Conservation (phyloP, 2,888 invertebrate genomes). For the Rapana venosa region DNA sequence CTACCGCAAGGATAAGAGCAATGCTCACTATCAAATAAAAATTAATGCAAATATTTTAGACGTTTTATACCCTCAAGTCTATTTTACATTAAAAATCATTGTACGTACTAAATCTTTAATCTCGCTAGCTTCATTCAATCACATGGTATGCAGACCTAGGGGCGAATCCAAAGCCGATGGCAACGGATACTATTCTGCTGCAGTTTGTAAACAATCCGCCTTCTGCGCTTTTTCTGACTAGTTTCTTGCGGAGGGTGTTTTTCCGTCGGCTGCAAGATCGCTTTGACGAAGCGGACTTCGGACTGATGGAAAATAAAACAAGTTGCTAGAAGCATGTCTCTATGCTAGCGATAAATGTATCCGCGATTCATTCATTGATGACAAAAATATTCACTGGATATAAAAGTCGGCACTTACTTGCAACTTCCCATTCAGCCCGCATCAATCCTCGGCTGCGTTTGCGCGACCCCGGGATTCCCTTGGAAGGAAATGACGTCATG, state of each 20-base stretch:
- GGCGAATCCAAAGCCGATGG: slow-evolving; percentile 44
- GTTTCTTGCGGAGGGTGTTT: neutral
- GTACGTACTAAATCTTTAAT: slow-evolving; percentile 26
- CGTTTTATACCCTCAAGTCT: neutral
- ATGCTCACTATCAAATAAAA: neutral
- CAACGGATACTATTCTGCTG: slow-evolving; percentile 44
- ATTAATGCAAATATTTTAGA: neutral
- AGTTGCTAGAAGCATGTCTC: neutral
- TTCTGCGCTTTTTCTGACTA: neutral
- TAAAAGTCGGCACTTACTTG: slow-evolving; percentile 48
- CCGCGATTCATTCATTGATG: slow-evolving; percentile 35
- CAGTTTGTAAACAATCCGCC: slow-evolving; percentile 52
- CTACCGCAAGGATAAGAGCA: neutral
- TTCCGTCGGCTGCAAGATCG: neutral
- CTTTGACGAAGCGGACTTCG: neutral
- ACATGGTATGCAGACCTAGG: neutral
- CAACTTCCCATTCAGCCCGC: slow-evolving; percentile 41
- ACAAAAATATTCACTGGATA: slow-evolving; percentile 45
- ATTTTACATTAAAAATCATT: slow-evolving; percentile 26
- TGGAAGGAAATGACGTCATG: slow-evolving; percentile 2
- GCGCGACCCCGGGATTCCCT: slow-evolving; percentile 41
- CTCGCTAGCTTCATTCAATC: slow-evolving; percentile 1
- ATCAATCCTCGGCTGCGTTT: slow-evolving; percentile 42
- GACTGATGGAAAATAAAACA: neutral
- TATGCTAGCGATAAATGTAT: neutral